Evolutionary conservation across 1,140 invertebrate genomes (phyloP).

Genomic region (Solenopsis invicta): DNA sequence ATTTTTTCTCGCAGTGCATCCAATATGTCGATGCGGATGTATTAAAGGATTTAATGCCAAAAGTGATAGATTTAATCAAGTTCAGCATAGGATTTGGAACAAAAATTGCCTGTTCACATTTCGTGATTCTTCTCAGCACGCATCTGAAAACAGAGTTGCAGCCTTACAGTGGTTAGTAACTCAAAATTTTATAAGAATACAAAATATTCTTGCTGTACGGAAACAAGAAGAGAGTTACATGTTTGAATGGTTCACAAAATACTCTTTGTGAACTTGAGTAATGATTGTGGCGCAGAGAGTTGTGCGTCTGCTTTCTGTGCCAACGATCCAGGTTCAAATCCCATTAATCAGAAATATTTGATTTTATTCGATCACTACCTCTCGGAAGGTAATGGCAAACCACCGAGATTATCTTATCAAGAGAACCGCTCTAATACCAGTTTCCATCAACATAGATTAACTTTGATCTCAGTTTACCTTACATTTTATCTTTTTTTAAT

Average conservation of each 20-base stretch:
- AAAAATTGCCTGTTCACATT: constrained; percentile 94
- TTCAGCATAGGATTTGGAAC: constrained; percentile 93
- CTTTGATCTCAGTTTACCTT: too few species aligned
- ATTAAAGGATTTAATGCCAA: constrained; percentile 93
- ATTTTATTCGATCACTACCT: too few species aligned
- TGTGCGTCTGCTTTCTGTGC: too few species aligned
- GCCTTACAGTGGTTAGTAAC: constrained; percentile 88
- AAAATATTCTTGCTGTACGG: background rate
- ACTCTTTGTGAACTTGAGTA: background rate
- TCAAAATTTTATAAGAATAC: background rate
- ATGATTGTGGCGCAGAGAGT: background rate
- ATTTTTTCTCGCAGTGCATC: constrained; percentile 90
- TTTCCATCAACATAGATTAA: too few species aligned
- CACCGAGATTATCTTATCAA: too few species aligned
- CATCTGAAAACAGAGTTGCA: constrained; percentile 88
- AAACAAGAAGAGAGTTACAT: background rate
- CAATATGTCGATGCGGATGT: constrained; percentile 93
- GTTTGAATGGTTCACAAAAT: constrained; percentile 19
- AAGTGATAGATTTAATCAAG: constrained; percentile 94
- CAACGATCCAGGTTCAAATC: too few species aligned
- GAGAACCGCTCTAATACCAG: too few species aligned
- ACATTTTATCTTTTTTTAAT: too few species aligned
- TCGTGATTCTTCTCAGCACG: constrained; percentile 91
- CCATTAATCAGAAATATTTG: too few species aligned
- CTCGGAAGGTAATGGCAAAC: too few species aligned